phyloP scores from a whole-genome alignment of 2,888 invertebrate species.

The Serrognathus titanus region DNA sequence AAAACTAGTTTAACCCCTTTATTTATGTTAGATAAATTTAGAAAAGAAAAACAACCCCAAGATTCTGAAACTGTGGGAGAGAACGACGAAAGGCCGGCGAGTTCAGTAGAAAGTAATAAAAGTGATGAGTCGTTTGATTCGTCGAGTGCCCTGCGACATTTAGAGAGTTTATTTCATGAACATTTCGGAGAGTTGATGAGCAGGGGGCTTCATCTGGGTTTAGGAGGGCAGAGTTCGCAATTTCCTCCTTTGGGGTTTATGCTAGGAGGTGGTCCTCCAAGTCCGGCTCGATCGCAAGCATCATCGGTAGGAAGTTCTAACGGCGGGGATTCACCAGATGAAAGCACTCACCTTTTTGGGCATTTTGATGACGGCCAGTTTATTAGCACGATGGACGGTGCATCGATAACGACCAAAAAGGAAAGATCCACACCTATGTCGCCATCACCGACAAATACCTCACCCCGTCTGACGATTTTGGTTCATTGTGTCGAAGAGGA shows the following conservation, averaged over 20 bases:
- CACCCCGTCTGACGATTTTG: conserved; percentile 39
- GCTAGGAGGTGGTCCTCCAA: conserved; percentile 56
- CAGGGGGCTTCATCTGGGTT: conserved; percentile 44
- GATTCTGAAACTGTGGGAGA: conserved; percentile 44
- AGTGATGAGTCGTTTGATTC: conserved; percentile 61
- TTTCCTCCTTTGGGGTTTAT: conserved; percentile 51
- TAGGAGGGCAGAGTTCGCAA: conserved; percentile 44
- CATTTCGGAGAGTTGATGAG: conserved; percentile 60
- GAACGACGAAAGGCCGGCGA: conserved; percentile 49
- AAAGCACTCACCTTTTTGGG: conserved; percentile 55
- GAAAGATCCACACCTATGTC: conserved; percentile 52
- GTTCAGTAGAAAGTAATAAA: conserved; percentile 56
- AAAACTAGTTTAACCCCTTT: conserved; percentile 48
- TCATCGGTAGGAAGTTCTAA: conserved; percentile 63
- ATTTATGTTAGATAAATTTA: conserved; percentile 45
- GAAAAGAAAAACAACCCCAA: conserved; percentile 44
- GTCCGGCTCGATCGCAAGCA: conserved; percentile 59
- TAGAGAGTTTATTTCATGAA: conserved; percentile 77
- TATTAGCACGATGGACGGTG: conserved; percentile 60
- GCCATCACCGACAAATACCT: conserved; percentile 46
- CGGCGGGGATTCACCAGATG: conserved; percentile 61
- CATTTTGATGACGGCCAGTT: conserved; percentile 73
- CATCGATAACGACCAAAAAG: conserved; percentile 39
- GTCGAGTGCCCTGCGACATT: conserved; percentile 69
- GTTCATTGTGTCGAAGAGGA: conserved; percentile 66